Evolutionary conservation across 2,888 invertebrate species (phyloP).

Genomic region (Drosophila percnosoma): DNA sequence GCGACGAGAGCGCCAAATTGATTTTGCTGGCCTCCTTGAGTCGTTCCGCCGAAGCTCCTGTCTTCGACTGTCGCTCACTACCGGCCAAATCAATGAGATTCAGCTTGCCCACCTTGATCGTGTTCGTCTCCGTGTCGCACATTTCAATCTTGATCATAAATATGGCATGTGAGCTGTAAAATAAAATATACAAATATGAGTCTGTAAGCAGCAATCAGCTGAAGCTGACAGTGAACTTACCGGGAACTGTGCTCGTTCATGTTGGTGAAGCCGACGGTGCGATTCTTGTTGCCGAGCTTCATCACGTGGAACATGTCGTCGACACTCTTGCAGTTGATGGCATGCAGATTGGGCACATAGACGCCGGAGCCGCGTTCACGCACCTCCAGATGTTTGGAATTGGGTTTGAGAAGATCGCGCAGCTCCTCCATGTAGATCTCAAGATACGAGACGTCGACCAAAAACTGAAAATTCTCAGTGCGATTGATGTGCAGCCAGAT

Average conservation of each 20-base stretch:
- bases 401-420: slow-evolving; percentile 89
- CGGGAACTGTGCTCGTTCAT: slow-evolving; percentile 99
- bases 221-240: slow-evolving; percentile 40
- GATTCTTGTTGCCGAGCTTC: slow-evolving; percentile 96
- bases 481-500: slow-evolving; percentile 97
- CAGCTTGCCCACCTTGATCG: slow-evolving; percentile 93
- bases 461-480: slow-evolving; percentile 96
- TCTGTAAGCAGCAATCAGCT: neutral
- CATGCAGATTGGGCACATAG: slow-evolving; percentile 97
- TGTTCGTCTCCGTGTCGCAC: slow-evolving; percentile 88
- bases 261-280: slow-evolving; percentile 97
- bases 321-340: slow-evolving; percentile 96
- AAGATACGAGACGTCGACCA: slow-evolving; percentile 98
- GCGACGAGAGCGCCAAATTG: slow-evolving; percentile 97
- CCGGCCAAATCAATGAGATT: slow-evolving; percentile 99
- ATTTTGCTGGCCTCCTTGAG: slow-evolving; percentile 98
- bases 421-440: slow-evolving; percentile 98
- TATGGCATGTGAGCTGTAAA: slow-evolving; percentile 95
- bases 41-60: slow-evolving; percentile 96
- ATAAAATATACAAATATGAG: neutral
- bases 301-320: slow-evolving; percentile 97
- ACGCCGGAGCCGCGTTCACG: slow-evolving; percentile 92
- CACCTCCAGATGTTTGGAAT: slow-evolving; percentile 86
- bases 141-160: slow-evolving; percentile 99
- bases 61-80: slow-evolving; percentile 98